Base-by-base conservation (phyloP, 1,140 invertebrate species). In the Cherax destructor region DNA sequence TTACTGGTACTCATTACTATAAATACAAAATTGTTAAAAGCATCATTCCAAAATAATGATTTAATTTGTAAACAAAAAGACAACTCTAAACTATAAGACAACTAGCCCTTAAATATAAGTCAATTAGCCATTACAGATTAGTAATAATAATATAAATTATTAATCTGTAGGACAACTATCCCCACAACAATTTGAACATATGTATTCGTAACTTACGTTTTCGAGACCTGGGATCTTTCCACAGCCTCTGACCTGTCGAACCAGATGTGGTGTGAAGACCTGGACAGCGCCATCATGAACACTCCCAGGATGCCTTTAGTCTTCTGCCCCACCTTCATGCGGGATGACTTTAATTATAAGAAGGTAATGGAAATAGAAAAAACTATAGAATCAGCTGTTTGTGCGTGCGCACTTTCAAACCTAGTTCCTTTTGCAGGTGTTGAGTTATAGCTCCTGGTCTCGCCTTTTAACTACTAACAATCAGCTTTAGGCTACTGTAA, bases 261-360 rank as follows among this genome's bases (percentile, higher is more conserved):
- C 78, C 77, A 87, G 61, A 84, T 92, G 61, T 88, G 85, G 50
- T 61, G 49, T 16, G 83, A 78, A 5, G 77, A 77, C 85, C 61
- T 47, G 5, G 61, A 24, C 56, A 80, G 69, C 4, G 83, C 76
- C 21, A 16, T 49, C 85, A 86, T 87, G 24, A 81, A 83, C 9
- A 86, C 1, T 5, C 84, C 88, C 30, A 86, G 84, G 18, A 86
- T 74, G 9, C 84, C 84, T n/a, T 72, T 61, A 9, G 84, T 56
- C 72, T 65, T 88, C 86, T 88, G 86, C 2, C 86, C 86, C 9
- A 88, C 86, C 86, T 88, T 41, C 30, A 41, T 41, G 30, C 30
- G 2, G 30, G 30, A 41, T 1, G 30, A 41, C 30, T n/a, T n/a
- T 3, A 18, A 74, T 18, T 49, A 69, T 21, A 30, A 30, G 59